Percentiles rank a stretch among this genome's conserved stretches.
phyloP scores from a whole-genome alignment of 2,888 invertebrate genomes.

The Galerucella calmariensis region DNA sequence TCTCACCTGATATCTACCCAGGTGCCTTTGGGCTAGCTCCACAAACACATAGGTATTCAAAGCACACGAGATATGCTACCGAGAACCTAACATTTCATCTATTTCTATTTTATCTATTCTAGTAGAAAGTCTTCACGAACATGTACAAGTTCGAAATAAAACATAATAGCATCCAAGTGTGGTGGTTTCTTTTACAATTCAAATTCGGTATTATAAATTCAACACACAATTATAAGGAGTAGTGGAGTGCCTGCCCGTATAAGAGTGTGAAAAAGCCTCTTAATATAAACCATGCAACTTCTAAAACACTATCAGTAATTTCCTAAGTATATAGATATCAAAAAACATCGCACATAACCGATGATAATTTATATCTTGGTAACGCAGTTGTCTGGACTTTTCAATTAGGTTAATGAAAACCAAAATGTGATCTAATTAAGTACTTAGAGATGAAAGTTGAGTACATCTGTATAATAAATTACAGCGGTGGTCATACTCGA shows the following conservation, averaged over 20 bases:
- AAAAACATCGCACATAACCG: constrained; percentile 15
- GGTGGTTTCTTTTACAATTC: background rate
- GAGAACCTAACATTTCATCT: no score
- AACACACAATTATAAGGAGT: background rate
- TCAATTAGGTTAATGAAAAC: constrained; percentile 55
- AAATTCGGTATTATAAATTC: background rate
- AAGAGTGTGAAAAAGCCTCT: constrained; percentile 11
- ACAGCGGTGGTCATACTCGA: constrained; percentile 39
- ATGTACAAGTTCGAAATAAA: no score
- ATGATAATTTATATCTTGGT: constrained; percentile 35
- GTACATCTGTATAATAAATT: constrained; percentile 49
- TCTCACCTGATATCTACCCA: no score
- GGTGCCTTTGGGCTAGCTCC: no score
- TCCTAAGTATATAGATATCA: constrained; percentile 3
- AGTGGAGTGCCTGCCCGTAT: background rate
- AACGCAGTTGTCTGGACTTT: constrained; percentile 51
- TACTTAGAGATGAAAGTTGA: constrained; percentile 44
- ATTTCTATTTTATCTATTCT: no score
- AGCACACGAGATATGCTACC: no score
- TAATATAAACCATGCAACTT: constrained; percentile 10
- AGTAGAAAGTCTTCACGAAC: no score
- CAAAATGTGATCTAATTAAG: constrained; percentile 54
- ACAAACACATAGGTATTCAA: no score
- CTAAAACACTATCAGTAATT: constrained; percentile 5
- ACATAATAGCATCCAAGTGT: no score